Percentiles rank a stretch among this genome's conserved stretches.
These are phyloP conservation scores for Noctua comes DNA, from an alignment of 2,888 invertebrate species.

Conservation along the genomic window DNA sequence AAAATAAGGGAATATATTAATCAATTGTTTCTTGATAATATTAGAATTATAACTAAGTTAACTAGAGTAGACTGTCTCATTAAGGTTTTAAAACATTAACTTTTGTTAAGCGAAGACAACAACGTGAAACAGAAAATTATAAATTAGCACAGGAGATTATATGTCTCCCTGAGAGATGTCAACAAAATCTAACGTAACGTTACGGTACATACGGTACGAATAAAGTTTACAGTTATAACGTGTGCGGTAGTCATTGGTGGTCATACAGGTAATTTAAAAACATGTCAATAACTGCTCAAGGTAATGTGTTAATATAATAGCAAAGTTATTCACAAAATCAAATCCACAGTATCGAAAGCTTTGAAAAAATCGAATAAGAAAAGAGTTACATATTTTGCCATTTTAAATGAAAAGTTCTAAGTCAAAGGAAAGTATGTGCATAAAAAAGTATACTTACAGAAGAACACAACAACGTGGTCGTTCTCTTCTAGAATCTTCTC, in stretches of 20 bases:
- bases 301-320: neutral
- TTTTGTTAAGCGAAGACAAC: too few relatives aligned
- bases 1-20: constrained; percentile 39
- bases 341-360: neutral
- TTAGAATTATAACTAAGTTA: too few relatives aligned
- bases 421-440: neutral
- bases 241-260: too few relatives aligned
- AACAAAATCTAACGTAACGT: too few relatives aligned
- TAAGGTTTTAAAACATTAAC: too few relatives aligned
- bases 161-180: too few relatives aligned
- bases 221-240: too few relatives aligned
- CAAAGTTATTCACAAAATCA: neutral
- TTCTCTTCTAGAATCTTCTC: constrained; percentile 97
- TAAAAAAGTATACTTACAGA: constrained; percentile 92
- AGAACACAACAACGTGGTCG: constrained; percentile 97
- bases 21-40: neutral
- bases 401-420: neutral
- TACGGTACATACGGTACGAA: too few relatives aligned
- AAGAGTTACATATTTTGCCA: neutral
- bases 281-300: neutral
- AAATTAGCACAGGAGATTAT: too few relatives aligned
- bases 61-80: too few relatives aligned
- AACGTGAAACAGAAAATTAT: too few relatives aligned
- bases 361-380: neutral
- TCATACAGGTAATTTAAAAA: too few relatives aligned